phyloP scores from a whole-genome alignment of 2,113 vertebrate genomes.

The Cephalopterus ornatus region DNA sequence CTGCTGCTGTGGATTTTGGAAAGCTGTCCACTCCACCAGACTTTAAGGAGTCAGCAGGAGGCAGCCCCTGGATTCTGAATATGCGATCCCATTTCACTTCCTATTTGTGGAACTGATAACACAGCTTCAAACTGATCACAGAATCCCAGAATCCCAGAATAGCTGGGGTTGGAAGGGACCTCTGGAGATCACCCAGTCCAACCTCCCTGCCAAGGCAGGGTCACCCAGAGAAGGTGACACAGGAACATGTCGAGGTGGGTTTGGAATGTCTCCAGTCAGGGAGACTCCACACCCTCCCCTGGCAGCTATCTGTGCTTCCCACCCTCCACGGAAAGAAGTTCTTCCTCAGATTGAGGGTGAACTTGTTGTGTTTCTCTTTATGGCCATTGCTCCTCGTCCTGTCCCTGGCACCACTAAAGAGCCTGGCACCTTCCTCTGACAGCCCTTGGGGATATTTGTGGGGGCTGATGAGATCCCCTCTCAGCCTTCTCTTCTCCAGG shows the following conservation, averaged over 20 bases:
- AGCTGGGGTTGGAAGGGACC: not conserved
- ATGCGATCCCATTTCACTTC: not conserved
- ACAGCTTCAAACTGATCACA: not conserved
- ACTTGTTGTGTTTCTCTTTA: not conserved
- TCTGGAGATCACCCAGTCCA: not conserved
- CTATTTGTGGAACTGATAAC: not conserved
- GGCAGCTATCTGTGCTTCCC: no score
- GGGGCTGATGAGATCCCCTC: not conserved
- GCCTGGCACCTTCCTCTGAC: not conserved
- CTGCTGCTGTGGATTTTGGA: not conserved
- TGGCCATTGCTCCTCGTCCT: not conserved
- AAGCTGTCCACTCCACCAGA: not conserved
- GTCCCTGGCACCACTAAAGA: not conserved
- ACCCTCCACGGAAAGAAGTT: not conserved
- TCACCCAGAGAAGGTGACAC: not conserved
- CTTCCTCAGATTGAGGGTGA: not conserved
- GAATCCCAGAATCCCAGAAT: not conserved
- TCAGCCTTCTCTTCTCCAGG: not conserved
- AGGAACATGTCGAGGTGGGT: no score
- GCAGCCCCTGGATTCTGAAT: not conserved
- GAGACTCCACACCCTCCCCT: not conserved
- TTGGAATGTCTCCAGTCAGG: not conserved
- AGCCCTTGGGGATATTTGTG: not conserved
- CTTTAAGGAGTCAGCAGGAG: not conserved
- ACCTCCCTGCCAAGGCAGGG: fast-evolving